Conservation (phyloP, 2,888 invertebrate species). For the Nomada ruficornis region DNA sequence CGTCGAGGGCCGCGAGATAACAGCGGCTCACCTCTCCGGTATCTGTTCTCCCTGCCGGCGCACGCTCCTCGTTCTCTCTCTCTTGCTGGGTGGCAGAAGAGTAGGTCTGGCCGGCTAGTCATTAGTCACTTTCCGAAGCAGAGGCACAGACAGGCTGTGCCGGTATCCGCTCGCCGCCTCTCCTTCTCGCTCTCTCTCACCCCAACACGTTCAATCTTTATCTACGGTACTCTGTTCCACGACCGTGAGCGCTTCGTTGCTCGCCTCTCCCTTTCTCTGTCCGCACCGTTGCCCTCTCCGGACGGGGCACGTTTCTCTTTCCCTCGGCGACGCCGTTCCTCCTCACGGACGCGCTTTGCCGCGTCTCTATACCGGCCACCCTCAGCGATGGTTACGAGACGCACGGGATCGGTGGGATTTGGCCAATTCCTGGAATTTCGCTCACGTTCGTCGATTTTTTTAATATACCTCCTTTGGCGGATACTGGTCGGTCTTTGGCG, state of each 20-base stretch:
- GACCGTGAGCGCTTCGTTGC: conserved; percentile 25
- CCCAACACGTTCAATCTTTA: conserved; percentile 13
- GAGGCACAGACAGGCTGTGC: conserved; percentile 83
- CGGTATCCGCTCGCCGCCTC: conserved; percentile 74
- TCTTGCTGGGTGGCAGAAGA: conserved; percentile 80
- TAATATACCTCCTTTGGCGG: not conserved
- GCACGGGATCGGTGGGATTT: not conserved
- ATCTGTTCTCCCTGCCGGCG: conserved; percentile 65
- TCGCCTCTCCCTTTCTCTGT: conserved; percentile 30
- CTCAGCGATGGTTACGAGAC: conserved; percentile 53
- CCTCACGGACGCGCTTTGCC: conserved; percentile 62
- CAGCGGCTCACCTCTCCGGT: conserved; percentile 70
- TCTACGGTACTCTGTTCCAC: conserved; percentile 34
- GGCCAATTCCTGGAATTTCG: conserved; percentile 3
- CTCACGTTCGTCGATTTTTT: not conserved
- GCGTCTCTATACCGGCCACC: conserved; percentile 71
- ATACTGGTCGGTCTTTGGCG: no score
- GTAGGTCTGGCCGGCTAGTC: conserved; percentile 81
- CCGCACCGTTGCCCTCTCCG: conserved; percentile 44
- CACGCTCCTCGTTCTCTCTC: conserved; percentile 68
- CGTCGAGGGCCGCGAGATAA: conserved; percentile 75
- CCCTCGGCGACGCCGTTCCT: conserved; percentile 46
- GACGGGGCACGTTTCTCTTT: conserved; percentile 37
- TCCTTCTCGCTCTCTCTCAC: conserved; percentile 49
- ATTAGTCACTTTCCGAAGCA: conserved; percentile 85